Conservation (phyloP, 2,797 vertebrate species). For the Poeciliopsis infans region DNA sequence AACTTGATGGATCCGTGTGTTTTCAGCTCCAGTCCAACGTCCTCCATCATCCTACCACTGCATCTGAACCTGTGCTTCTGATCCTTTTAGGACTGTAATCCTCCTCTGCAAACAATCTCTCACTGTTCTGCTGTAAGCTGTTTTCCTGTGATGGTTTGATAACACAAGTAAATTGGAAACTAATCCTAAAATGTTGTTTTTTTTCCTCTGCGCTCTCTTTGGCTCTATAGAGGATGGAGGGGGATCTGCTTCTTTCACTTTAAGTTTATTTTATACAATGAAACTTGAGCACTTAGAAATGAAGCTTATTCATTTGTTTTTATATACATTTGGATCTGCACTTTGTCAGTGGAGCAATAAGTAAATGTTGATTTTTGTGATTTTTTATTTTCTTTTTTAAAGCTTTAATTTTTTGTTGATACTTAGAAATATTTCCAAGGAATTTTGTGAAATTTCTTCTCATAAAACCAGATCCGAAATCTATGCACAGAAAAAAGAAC, state of each 20-base stretch:
- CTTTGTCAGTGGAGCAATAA: neutral
- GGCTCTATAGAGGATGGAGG: neutral
- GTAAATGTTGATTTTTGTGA: too few relatives aligned
- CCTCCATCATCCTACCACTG: constrained; percentile 37
- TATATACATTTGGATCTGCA: neutral
- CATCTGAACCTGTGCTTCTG: constrained; percentile 58
- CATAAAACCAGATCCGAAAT: too few relatives aligned
- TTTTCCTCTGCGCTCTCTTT: constrained; percentile 28
- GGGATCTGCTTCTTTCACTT: neutral
- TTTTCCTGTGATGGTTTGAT: constrained; percentile 65
- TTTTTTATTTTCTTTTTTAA: too few relatives aligned
- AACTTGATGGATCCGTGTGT: constrained; percentile 11
- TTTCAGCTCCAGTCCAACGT: constrained; percentile 35
- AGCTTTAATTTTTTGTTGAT: too few relatives aligned
- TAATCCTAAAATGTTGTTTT: constrained; percentile 67
- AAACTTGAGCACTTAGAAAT: neutral
- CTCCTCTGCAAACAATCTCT: constrained; percentile 64
- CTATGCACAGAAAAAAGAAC: too few relatives aligned
- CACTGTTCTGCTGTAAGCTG: constrained; percentile 59
- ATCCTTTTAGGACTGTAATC: constrained; percentile 72
- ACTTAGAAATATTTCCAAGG: too few relatives aligned
- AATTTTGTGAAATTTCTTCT: too few relatives aligned
- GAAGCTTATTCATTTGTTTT: neutral
- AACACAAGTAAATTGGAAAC: constrained; percentile 70
- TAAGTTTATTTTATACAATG: neutral